Conservation (phyloP, 2,113 vertebrate genomes). For the Morone saxatilis region DNA sequence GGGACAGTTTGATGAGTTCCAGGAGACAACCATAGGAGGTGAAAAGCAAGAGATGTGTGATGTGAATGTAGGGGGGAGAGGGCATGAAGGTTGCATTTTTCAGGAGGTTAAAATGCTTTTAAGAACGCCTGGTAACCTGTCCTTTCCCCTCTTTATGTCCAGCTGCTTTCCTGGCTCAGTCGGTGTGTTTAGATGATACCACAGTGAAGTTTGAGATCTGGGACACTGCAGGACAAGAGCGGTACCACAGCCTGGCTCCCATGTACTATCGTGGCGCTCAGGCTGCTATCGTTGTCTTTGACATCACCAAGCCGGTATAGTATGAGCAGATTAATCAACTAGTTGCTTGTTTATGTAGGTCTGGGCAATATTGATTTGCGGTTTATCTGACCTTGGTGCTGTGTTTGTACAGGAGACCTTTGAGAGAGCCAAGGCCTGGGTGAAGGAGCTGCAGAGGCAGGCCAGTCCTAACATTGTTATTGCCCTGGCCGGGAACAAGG, state of each 20-base stretch:
- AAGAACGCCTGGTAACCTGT: background rate
- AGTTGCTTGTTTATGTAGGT: background rate
- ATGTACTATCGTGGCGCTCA: conserved; percentile 91
- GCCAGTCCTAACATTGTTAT: conserved; percentile 90
- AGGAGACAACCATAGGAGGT: conserved; percentile 91
- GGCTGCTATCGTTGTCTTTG: conserved; percentile 89
- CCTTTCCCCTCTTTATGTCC: background rate
- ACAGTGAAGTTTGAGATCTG: conserved; percentile 92
- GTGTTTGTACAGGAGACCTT: conserved; percentile 84
- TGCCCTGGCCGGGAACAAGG: conserved; percentile 88
- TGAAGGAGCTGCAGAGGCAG: conserved; percentile 90
- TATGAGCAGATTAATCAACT: background rate
- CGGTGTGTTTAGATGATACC: conserved; percentile 88
- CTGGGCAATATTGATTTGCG: background rate
- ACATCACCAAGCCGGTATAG: conserved; percentile 88
- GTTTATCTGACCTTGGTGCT: conserved; percentile 1
- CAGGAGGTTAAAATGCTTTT: background rate
- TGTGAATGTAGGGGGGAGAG: background rate
- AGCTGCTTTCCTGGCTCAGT: conserved; percentile 90
- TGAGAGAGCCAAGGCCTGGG: conserved; percentile 89
- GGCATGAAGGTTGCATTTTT: background rate
- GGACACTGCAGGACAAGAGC: conserved; percentile 90
- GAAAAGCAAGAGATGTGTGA: conserved; percentile 20
- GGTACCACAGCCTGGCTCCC: conserved; percentile 89
- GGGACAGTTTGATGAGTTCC: conserved; percentile 90